phyloP scores from a whole-genome alignment of 2,797 vertebrate genomes.

The Acridotheres tristis region DNA sequence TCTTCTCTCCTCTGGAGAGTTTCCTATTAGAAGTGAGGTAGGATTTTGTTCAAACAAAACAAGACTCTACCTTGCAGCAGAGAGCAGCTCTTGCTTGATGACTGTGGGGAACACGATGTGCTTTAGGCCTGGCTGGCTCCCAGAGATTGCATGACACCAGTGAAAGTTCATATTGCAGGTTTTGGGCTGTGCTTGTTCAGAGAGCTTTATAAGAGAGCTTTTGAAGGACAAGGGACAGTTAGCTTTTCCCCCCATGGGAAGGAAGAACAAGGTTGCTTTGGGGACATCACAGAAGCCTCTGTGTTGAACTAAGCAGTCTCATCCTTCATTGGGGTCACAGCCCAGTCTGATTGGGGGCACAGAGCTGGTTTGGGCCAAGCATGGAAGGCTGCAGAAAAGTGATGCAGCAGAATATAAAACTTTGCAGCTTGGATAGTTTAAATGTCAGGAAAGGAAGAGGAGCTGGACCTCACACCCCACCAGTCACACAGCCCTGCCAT shows the following conservation, averaged over 20 bases:
- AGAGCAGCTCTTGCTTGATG: background rate
- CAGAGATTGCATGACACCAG: background rate
- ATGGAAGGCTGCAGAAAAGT: background rate
- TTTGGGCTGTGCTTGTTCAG: background rate
- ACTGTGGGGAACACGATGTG: background rate
- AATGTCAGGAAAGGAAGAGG: background rate
- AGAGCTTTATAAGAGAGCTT: background rate
- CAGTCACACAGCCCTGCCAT: background rate
- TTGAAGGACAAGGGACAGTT: background rate
- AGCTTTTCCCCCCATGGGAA: background rate
- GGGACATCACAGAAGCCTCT: background rate
- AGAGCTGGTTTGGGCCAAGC: background rate
- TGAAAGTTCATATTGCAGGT: background rate
- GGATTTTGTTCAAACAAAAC: background rate
- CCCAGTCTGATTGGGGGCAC: background rate
- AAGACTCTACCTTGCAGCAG: background rate
- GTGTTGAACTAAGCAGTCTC: background rate
- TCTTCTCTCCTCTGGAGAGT: background rate
- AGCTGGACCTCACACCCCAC: background rate
- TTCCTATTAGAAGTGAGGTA: background rate
- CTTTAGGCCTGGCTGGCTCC: background rate
- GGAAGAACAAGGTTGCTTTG: background rate
- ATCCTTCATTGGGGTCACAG: fast-evolving
- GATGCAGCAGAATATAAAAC: background rate
- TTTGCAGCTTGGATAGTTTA: background rate